These are phyloP conservation scores for Potamarius usumacintae DNA, from an alignment of 2,113 vertebrate species.

Conservation along the genomic window DNA sequence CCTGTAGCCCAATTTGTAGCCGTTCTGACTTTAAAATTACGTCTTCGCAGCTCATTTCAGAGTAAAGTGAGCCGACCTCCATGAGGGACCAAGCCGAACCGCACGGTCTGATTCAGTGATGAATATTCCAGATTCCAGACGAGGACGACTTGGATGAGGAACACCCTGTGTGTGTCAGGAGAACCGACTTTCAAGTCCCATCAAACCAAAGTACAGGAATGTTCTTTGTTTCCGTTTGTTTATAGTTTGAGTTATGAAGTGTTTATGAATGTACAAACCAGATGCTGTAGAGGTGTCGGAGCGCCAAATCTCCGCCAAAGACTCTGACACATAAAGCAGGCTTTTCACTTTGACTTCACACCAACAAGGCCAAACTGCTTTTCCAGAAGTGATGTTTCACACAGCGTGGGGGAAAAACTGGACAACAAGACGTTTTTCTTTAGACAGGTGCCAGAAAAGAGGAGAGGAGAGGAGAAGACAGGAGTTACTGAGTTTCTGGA, in stretches of 20 bases:
- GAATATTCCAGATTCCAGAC: slow-evolving; percentile 19
- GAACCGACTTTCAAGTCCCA: neutral
- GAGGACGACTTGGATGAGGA: neutral
- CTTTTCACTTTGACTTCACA: slow-evolving; percentile 50
- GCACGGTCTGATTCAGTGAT: neutral
- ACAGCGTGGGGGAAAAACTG: slow-evolving; percentile 57
- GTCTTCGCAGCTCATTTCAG: neutral
- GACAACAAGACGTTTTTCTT: slow-evolving; percentile 60
- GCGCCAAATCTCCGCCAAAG: slow-evolving; percentile 40
- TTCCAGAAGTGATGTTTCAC: slow-evolving; percentile 70
- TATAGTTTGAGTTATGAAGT: slow-evolving; percentile 28
- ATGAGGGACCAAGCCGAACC: neutral
- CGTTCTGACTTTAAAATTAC: neutral
- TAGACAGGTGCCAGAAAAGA: slow-evolving; percentile 59
- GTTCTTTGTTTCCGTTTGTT: slow-evolving; percentile 35
- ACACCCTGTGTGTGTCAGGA: neutral
- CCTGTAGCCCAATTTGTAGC: neutral
- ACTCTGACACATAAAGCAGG: slow-evolving; percentile 54
- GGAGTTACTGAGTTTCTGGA: slow-evolving; percentile 38
- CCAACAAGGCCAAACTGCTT: slow-evolving; percentile 62
- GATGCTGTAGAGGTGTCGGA: slow-evolving; percentile 30
- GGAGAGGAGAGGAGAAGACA: slow-evolving; percentile 55
- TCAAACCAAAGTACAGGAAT: neutral
- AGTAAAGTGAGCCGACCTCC: slow-evolving; percentile 1
- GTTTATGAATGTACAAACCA: slow-evolving; percentile 43